These are phyloP conservation scores for Charadrius vociferus DNA, from an alignment of 2,113 vertebrate species.

Conservation along the genomic window DNA sequence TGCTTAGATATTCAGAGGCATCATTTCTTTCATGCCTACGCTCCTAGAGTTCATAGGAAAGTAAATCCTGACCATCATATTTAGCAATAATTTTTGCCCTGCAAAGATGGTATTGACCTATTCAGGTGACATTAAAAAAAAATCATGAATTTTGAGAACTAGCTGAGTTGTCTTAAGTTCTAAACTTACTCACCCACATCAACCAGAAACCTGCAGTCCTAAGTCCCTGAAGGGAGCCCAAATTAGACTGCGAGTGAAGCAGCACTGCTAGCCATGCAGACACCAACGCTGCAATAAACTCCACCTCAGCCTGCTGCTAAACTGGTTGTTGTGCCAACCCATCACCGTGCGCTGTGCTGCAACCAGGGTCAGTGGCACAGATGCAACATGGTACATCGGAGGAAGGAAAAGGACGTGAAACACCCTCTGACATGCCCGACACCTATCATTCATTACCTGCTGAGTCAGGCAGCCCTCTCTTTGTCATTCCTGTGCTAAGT, in stretches of 20 bases:
- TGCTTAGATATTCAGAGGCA: background rate
- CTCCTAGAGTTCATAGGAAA: background rate
- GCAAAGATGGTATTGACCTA: background rate
- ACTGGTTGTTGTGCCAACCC: background rate
- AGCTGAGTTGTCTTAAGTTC: background rate
- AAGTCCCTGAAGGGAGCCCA: background rate
- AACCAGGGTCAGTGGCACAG: background rate
- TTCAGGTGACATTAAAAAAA: background rate
- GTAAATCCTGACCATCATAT: background rate
- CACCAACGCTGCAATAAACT: background rate
- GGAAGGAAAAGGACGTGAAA: background rate
- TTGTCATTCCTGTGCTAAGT: background rate
- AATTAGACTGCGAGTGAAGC: background rate
- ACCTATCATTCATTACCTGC: too few species aligned
- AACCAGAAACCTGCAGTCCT: background rate
- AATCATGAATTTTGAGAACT: background rate
- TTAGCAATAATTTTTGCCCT: background rate
- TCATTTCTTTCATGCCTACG: background rate
- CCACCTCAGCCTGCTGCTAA: background rate
- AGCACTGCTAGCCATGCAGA: background rate
- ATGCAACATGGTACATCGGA: fast-evolving
- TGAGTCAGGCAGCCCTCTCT: background rate
- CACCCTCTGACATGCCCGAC: fast-evolving
- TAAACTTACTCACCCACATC: background rate
- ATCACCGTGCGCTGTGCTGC: background rate